Evolutionary conservation across 1,140 invertebrate genomes (phyloP).

Genomic region (Luehdorfia chinensis): DNA sequence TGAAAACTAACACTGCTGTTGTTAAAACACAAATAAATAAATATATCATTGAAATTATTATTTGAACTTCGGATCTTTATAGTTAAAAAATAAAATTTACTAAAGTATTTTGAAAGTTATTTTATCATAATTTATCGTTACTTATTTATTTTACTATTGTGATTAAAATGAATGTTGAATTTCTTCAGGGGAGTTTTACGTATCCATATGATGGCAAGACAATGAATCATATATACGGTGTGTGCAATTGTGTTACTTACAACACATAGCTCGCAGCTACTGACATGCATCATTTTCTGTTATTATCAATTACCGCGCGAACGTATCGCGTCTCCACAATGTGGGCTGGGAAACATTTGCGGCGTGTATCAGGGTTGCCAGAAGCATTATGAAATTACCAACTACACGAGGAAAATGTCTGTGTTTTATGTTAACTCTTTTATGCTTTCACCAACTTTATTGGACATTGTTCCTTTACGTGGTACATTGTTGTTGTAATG

Average conservation of each 20-base stretch:
- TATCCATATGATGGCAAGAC: constrained; percentile 12
- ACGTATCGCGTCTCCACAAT: constrained; percentile 31
- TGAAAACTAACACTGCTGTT: no score
- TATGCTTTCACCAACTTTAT: constrained; percentile 9
- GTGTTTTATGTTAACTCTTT: constrained; percentile 24
- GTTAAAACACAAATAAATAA: no score
- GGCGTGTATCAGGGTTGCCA: constrained; percentile 37
- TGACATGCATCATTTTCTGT: constrained; percentile 67
- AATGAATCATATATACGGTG: constrained; percentile 20
- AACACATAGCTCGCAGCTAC: constrained; percentile 59
- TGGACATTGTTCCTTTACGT: constrained; percentile 3
- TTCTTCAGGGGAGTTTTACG: background rate
- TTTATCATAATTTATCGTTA: constrained; percentile 4
- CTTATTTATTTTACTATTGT: background rate
- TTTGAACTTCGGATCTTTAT: background rate
- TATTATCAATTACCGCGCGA: constrained; percentile 66
- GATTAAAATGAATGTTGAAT: constrained; percentile 4
- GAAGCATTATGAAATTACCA: constrained; percentile 43
- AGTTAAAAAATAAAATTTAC: constrained; percentile 9
- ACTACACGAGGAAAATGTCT: constrained; percentile 25
- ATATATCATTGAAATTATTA: background rate
- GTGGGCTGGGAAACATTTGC: constrained; percentile 40
- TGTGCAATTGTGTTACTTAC: constrained; percentile 36
- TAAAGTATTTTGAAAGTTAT: background rate
- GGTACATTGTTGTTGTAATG: no score